Evolutionary conservation across 2,797 vertebrate species (phyloP).

Genomic region (Schizopygopsis pylzovi): DNA sequence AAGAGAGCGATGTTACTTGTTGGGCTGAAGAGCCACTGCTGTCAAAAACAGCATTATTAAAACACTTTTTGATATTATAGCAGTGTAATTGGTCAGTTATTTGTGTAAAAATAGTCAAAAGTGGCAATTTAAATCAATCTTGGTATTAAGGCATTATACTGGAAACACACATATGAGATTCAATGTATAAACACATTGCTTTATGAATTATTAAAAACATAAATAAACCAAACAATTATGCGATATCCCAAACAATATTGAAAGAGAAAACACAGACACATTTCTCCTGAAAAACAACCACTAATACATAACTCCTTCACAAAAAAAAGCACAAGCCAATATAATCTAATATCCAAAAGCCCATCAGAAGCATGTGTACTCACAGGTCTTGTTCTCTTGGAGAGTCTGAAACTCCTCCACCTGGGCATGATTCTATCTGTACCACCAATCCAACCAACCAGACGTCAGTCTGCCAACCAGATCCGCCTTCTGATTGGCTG

Average conservation of each 20-base stretch:
- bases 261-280: neutral
- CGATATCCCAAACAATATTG: neutral
- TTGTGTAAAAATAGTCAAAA: neutral
- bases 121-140: neutral
- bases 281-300: neutral
- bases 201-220: neutral
- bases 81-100: neutral
- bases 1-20: neutral
- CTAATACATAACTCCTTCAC: neutral
- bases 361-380: constrained; percentile 47
- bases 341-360: neutral
- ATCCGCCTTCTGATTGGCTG: constrained; percentile 35
- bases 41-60: neutral
- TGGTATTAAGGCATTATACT: neutral
- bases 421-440: constrained; percentile 67
- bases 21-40: neutral
- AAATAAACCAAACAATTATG: neutral
- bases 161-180: neutral
- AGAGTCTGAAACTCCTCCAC: constrained; percentile 69
- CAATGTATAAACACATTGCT: neutral
- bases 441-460: constrained; percentile 39
- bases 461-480: constrained; percentile 38
- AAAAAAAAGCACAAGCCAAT: neutral
- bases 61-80: neutral
- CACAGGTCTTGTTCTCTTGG: constrained; percentile 65